phyloP scores from a whole-genome alignment of 2,888 invertebrate genomes.

The Drosophila paranaensis region DNA sequence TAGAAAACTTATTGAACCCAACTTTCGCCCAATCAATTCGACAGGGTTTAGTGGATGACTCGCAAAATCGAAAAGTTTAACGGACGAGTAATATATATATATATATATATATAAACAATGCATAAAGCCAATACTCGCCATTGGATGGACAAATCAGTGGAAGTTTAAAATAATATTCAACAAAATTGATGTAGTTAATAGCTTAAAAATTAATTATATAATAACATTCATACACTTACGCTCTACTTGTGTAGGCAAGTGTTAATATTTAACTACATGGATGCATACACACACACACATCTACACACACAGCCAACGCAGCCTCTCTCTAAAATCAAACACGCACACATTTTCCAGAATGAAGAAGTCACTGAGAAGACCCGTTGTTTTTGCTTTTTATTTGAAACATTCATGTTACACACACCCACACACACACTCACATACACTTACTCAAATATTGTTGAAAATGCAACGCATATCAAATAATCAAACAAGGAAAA shows the following conservation, averaged over 20 bases:
- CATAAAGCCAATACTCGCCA: slow-evolving; percentile 7
- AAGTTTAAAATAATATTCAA: slow-evolving; percentile 54
- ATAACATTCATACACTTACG: slow-evolving; percentile 11
- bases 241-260: slow-evolving; percentile 13
- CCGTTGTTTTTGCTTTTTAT: slow-evolving; percentile 21
- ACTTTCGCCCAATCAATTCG: neutral
- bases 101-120: neutral
- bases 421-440: neutral
- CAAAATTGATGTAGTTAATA: slow-evolving; percentile 73
- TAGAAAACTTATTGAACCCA: neutral
- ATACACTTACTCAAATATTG: slow-evolving; percentile 35
- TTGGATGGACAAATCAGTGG: slow-evolving; percentile 20
- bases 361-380: slow-evolving; percentile 15
- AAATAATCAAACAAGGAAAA: slow-evolving; percentile 25
- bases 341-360: neutral
- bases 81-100: neutral
- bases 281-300: neutral
- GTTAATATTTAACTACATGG: slow-evolving; percentile 1
- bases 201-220: slow-evolving; percentile 54
- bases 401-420: slow-evolving; percentile 1
- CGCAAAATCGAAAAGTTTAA: no score
- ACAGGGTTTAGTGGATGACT: neutral
- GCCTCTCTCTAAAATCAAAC: neutral
- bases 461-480: slow-evolving; percentile 76
- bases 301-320: neutral